Evolutionary conservation across 92 coral and sea anemone species (phyloP), one percentile per base, ranked within the genome.

Genomic region (Siderastrea radians): DNA sequence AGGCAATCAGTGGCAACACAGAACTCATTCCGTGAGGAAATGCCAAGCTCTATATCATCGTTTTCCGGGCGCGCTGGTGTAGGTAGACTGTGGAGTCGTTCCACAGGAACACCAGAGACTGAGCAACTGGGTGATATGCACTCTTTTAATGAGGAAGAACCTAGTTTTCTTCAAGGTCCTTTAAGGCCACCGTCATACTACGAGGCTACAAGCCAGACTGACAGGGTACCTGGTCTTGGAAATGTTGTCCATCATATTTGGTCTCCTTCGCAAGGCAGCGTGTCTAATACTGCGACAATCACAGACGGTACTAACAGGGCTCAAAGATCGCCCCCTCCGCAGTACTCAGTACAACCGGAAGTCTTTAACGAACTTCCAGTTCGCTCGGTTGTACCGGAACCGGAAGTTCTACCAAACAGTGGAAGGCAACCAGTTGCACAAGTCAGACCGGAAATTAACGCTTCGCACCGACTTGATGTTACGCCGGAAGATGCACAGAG

Each of bases 11-110:
- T 45, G 12, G 92, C 85, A 51, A 77, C 95, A 73, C 96, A 89
- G 61, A 89, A 93, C 85, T 95, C 98, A 45, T 95, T 95, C 76
- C 95, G 96, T 48, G 98, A 95, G 85, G 98, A 93, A 79, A 92
- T 86, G 44, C 96, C 98, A 8, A 93, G 98, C 85, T 90, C 95
- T 3, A 44, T 80, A 47, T 91, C 96, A 9, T 87, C 95, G 7
- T 72, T 71, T 72, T 92, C 84, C 13, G 90, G 89, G 26, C 95
- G 92, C 12, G 80, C 96, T 1, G 74, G 91, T 15, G 90, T 87
- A 19, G 86, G 89, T 6, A 72, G 91, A 49, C 92, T 69, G 49
- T 93, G 96, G 96, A 87, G 94, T 19, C 86, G 82, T 16, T 91
- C 93, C 49, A 81, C 92, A 19, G 92, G 87, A 50, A 87, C 93